Evolutionary conservation across 2,888 invertebrate genomes (phyloP), one percentile per base, ranked within the genome.

Genomic region (Pandemis corylana): DNA sequence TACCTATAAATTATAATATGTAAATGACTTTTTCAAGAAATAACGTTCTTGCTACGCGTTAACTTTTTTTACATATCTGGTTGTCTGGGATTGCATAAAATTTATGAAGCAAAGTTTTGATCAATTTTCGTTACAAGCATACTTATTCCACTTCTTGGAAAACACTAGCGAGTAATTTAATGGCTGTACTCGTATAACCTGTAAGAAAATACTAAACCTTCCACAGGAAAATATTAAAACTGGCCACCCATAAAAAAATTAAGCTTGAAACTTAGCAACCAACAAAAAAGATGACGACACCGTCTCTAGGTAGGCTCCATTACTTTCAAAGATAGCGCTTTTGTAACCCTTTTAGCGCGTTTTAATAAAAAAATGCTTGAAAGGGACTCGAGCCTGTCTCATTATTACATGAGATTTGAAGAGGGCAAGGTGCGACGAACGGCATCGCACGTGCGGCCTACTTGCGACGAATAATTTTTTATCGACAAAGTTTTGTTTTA

Each of bases 331-430:
- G 87, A 86, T 86, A 85, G 84, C 82, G 84, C 86, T 86, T 89
- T 88, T 88, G 87, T 87, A 87, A 89, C 88, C 85, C 87, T 87
- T 87, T 86, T 86, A 86, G 84, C 87, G 86, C 83, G 87, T 90
- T 91, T 91, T 89, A 89, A 90, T 90, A 89, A 90, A 90, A 89
- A 85, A 83, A 86, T 88, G 83, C 85, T 87, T 85, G 87, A 90
- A 90, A 89, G 85, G 83, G 83, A 83, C 81, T 81, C 82, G 80
- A 83, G 87, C 86, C 87, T 86, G 89, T 89, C 88, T 89, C 89
- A 87, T 91, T 90, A 90, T 90, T 89, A 86, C 84, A 88, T 87
- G 85, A 86, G 84, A 87, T 90, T 89, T 88, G 83, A 87, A 85
- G 85, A 64, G 64, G 64, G 44, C 84, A 82, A 84, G 84, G 84